These are phyloP conservation scores for Aselliscus stoliczkanus DNA, from an alignment of 2,797 vertebrate species.

Conservation along the genomic window DNA sequence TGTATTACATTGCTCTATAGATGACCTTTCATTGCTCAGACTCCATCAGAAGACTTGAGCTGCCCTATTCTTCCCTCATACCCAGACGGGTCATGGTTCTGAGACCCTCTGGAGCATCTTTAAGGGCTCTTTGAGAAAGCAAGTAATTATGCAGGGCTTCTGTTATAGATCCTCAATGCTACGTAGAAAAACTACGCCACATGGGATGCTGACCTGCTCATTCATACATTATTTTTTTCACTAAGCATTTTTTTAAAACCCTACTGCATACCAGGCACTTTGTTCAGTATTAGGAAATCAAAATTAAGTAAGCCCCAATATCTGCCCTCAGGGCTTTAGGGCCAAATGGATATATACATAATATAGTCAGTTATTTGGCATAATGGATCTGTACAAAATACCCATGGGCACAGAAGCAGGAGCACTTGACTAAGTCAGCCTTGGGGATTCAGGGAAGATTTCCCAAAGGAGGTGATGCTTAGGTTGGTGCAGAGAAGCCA, in stretches of 20 bases:
- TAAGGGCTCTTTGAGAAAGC: not conserved
- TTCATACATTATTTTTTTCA: not conserved
- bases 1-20: slow-evolving; percentile 38
- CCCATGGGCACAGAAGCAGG: not conserved
- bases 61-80: not conserved
- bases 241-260: not conserved
- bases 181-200: not conserved
- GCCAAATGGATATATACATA: not conserved
- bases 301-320: not conserved
- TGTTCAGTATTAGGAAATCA: not conserved
- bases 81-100: not conserved
- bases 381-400: not conserved
- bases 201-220: not conserved
- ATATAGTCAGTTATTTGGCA: not conserved
- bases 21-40: slow-evolving; percentile 47
- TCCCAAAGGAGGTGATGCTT: not conserved
- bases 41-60: not conserved
- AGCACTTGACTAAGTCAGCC: not conserved
- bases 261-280: not conserved
- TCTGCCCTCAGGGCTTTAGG: not conserved
- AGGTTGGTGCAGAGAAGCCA: not conserved
- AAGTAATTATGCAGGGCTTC: not conserved
- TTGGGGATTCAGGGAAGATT: not conserved
- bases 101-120: not conserved
- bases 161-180: not conserved